A percentile compares a stretch with the other conserved stretches of the same genome.
Conservation (phyloP, 2,113 vertebrate genomes). For the Poicephalus meyeri region DNA sequence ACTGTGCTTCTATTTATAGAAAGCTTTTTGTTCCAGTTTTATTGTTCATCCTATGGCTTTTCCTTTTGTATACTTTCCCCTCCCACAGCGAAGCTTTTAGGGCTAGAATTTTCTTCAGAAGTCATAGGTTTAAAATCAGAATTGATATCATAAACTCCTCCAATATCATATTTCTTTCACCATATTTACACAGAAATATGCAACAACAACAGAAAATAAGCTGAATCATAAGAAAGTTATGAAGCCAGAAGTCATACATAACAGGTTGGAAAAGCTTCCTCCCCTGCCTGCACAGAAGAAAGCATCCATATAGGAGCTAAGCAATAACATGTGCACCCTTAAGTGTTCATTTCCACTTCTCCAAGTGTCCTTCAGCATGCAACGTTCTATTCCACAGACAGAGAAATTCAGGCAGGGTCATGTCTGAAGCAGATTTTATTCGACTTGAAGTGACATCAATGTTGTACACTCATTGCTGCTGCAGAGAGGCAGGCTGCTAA, state of each 20-base stretch:
- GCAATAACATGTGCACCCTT: background rate
- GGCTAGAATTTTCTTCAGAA: background rate
- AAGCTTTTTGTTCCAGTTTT: conserved; percentile 32
- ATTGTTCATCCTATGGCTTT: conserved; percentile 51
- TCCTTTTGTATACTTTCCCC: background rate
- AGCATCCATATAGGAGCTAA: background rate
- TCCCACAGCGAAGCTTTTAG: background rate
- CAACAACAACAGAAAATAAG: background rate
- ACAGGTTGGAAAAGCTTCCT: background rate
- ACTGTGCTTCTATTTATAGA: conserved; percentile 43
- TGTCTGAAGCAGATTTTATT: background rate
- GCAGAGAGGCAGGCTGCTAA: background rate
- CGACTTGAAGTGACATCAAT: background rate
- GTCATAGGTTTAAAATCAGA: background rate
- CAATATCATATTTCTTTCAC: background rate
- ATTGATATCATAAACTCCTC: background rate
- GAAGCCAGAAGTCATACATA: background rate
- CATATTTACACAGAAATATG: background rate
- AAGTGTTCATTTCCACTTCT: background rate
- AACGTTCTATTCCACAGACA: background rate
- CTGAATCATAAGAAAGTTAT: background rate
- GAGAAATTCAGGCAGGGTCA: background rate
- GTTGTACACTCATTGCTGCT: background rate
- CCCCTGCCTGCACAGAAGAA: background rate
- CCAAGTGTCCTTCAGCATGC: background rate